Percentiles rank a stretch among this genome's conserved stretches.
Evolutionary conservation across 2,113 vertebrate species (phyloP).

Genomic region (Bathybates hornii): DNA sequence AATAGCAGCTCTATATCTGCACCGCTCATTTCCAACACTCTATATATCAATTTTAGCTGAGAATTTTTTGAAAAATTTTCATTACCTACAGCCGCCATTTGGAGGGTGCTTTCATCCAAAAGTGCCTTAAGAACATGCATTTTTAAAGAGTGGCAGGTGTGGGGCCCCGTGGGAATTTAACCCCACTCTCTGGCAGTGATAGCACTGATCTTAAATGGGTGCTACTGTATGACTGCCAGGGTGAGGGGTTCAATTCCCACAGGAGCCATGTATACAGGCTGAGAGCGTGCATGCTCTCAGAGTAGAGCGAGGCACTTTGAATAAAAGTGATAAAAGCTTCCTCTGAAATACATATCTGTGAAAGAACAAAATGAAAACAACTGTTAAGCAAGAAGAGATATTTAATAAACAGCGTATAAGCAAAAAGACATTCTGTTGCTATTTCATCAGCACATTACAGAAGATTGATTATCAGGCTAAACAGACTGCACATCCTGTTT

Average conservation of each 20-base stretch:
- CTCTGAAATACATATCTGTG: not conserved
- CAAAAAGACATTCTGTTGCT: not conserved
- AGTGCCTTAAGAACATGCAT: not conserved
- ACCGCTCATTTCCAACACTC: conserved; percentile 10
- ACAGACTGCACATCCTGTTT: not conserved
- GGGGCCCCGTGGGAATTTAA: not conserved
- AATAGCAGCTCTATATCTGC: conserved; percentile 26
- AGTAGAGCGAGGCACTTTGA: not conserved
- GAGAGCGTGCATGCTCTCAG: not conserved
- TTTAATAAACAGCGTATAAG: not conserved
- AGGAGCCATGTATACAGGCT: not conserved
- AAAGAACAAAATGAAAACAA: not conserved
- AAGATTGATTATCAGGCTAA: not conserved
- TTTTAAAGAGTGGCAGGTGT: not conserved
- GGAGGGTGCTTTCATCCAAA: conserved; percentile 16
- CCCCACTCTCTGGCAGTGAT: not conserved
- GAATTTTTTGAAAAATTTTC: not conserved
- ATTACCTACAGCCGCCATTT: conserved; percentile 36
- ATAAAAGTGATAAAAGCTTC: not conserved
- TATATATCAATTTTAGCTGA: conserved; percentile 29
- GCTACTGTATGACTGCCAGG: not conserved
- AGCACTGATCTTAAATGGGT: not conserved
- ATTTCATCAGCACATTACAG: not conserved
- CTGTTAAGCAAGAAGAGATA: not conserved
- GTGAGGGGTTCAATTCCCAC: not conserved